phyloP scores from a whole-genome alignment of 2,888 invertebrate species.

The Scaptomyza cyrtandrae region DNA sequence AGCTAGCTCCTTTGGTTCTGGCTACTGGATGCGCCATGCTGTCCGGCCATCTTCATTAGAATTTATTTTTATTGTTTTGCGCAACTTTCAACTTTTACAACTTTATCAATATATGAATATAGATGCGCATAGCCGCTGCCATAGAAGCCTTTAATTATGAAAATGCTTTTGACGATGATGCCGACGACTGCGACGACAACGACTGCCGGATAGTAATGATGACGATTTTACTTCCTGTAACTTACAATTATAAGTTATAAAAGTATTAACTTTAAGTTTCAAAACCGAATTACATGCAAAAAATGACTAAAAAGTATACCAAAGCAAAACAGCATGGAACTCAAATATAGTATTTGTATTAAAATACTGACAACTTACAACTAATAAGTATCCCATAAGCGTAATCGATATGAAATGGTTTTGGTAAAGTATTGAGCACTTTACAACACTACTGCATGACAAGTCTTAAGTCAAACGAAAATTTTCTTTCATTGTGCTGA shows the following conservation, averaged over 20 bases:
- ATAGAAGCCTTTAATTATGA: slow-evolving; percentile 71
- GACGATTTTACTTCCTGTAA: background rate
- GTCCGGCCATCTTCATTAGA: slow-evolving; percentile 78
- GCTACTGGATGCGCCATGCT: slow-evolving; percentile 69
- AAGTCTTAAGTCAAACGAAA: background rate
- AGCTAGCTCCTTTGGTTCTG: slow-evolving; percentile 9
- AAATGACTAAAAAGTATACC: too few relatives aligned
- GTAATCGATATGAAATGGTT: background rate
- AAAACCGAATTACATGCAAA: too few relatives aligned
- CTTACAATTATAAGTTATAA: background rate
- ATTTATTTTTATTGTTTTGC: slow-evolving; percentile 79
- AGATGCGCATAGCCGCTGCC: slow-evolving; percentile 62
- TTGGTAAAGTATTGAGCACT: background rate
- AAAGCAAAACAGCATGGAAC: too few relatives aligned
- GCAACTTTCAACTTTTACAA: slow-evolving; percentile 81
- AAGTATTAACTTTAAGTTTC: background rate
- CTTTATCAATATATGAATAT: slow-evolving; percentile 80
- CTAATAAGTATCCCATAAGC: background rate
- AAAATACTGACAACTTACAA: background rate
- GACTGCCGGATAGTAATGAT: slow-evolving; percentile 1
- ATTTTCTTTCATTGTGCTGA: background rate
- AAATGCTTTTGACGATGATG: slow-evolving; percentile 48
- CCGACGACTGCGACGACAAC: slow-evolving; percentile 2
- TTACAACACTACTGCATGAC: slow-evolving; percentile 13
- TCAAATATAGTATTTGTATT: background rate